Evolutionary conservation across 2,888 invertebrate genomes (phyloP).

Genomic region (Melanostoma scalare): DNA sequence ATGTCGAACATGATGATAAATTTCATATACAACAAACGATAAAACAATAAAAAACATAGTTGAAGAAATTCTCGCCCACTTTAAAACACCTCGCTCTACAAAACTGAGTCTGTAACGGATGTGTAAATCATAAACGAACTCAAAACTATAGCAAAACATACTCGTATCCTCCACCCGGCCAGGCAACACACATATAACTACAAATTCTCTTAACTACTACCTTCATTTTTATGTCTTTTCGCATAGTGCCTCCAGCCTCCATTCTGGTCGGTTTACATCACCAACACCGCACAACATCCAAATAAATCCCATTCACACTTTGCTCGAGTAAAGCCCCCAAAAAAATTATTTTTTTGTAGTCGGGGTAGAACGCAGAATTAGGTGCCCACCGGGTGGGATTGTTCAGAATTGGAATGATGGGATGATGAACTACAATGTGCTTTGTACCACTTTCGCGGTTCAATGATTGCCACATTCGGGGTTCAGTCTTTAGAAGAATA

Average conservation of each 20-base stretch:
- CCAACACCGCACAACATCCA: slow-evolving; percentile 41
- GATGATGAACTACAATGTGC: too few relatives aligned
- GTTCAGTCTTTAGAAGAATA: too few relatives aligned
- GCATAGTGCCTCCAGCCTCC: slow-evolving; percentile 11
- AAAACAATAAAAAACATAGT: neutral
- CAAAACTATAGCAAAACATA: slow-evolving; percentile 45
- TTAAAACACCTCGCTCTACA: neutral
- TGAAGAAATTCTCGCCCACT: neutral
- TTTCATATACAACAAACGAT: slow-evolving; percentile 8
- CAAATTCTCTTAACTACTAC: slow-evolving; percentile 48
- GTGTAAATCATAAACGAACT: slow-evolving; percentile 56
- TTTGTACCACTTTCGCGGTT: too few relatives aligned
- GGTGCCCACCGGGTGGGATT: neutral
- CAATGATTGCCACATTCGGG: too few relatives aligned
- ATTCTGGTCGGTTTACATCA: slow-evolving; percentile 31
- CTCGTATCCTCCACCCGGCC: slow-evolving; percentile 18
- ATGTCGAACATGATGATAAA: slow-evolving; percentile 61
- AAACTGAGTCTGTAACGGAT: slow-evolving; percentile 24
- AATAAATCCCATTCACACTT: slow-evolving; percentile 50
- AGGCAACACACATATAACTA: neutral
- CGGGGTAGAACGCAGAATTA: neutral
- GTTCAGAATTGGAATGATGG: too few relatives aligned
- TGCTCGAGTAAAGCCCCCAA: slow-evolving; percentile 29
- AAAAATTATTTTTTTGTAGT: neutral
- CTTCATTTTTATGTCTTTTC: slow-evolving; percentile 47